Base-by-base conservation (phyloP, 2,888 invertebrate genomes). In the Apodemia mormo region DNA sequence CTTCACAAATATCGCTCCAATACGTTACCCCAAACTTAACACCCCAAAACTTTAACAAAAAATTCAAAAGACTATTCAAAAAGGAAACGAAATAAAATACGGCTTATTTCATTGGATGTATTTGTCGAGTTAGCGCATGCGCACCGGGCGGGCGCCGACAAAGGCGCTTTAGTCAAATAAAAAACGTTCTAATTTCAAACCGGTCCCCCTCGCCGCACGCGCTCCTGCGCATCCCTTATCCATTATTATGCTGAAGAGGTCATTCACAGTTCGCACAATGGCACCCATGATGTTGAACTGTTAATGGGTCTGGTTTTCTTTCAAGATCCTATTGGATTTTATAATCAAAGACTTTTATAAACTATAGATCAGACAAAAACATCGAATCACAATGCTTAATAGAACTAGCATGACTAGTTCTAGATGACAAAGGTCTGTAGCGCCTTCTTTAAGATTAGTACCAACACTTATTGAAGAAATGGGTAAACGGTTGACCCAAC, bases 181-280 rank as follows among this genome's bases (percentile, higher is more conserved):
- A 91, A 92, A 92, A 90, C 91, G 92, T 91, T 92, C 92, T 93
- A 93, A 93, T 92, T 93, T 90, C 85, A 92, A 93, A 93, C 92
- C 91, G 91, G 92, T 92, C 88, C 80, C 86, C 91, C 88, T 87
- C 89, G 81, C 82, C 81, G 85, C 86, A 90, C 90, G 91, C 90
- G 90, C 90, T 87, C 89, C 88, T 90, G 92, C 92, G 92, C 92
- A 92, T 92, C 92, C 92, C 91, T 88, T 83, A 78, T 79, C 88
- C 89, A 90, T 89, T 90, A 90, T 91, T 90, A 90, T 92, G 88
- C 89, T 88, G 88, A 91, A 92, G 92, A 92, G 92, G 92, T 92
- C 92, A 90, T 92, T 92, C 92, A 92, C 92, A 91, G 92, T 88
- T 90, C 87, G 90, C 90, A 92, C 88, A 92, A 92, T 89, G 84